Evolutionary conservation across 1,140 invertebrate species (phyloP), one percentile per base, ranked within the genome.

Genomic region (Drosophila trapezifrons): DNA sequence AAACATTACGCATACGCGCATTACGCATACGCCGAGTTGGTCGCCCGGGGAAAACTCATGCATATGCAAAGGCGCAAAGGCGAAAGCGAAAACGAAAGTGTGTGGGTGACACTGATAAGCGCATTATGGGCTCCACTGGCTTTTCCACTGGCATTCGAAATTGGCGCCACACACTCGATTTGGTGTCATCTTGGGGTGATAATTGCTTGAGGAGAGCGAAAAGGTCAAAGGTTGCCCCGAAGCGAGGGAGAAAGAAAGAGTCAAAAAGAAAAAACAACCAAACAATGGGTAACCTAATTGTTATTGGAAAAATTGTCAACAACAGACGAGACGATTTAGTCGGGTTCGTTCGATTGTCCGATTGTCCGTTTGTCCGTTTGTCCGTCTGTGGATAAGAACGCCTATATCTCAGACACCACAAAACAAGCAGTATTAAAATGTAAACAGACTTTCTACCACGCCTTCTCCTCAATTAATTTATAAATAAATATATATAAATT

Each of bases 81-180:
- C 45, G 49, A 18, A 46, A 15, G 47, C 37, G 59, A 43, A 43
- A 59, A n/a, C 32, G 71, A 49, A 18, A 47, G 55, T 43, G 62
- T 60, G 70, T 82, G 75, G 59, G 76, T 71, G 67, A 54, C 52
- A 83, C 65, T 90, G 84, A 89, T 89, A 89, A 89, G 84, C 77
- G 85, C 85, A 84, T 89, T 90, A 84, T 72, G 69, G 65, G 66
- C 77, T 78, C 71, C 42, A 90, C 67, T 80, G 80, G 42, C 51
- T 75, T 71, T 65, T 4, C n/a, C 64, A 66, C 49, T 32, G 43
- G 17, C 43, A 47, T 55, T 60, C 46, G 72, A 51, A 51, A 51
- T 45, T 20, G 49, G 25, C 49, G 38, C 18, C 51, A 42, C 32
- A 43, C 35, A 63, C 71, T 40, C 69, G 49, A 62, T 55, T 47